A percentile compares a stretch with the other conserved stretches of the same genome.
phyloP scores from a whole-genome alignment of 2,888 invertebrate genomes.

The Cephalotes varians region DNA sequence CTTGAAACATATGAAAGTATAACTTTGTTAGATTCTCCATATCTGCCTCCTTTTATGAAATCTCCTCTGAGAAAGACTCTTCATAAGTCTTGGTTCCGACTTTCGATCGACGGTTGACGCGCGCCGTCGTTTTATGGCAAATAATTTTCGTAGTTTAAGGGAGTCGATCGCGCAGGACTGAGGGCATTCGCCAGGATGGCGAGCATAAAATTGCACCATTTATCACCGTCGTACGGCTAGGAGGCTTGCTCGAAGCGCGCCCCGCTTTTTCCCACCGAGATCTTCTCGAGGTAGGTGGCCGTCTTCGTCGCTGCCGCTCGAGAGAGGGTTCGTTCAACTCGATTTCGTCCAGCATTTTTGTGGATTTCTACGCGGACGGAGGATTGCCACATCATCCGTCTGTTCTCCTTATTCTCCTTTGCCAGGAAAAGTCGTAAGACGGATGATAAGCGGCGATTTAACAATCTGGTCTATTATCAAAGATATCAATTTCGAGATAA shows the following conservation, averaged over 20 bases:
- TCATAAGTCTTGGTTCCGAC: background rate
- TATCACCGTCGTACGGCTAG: slow-evolving; percentile 65
- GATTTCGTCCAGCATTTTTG: slow-evolving; percentile 66
- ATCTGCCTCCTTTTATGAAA: background rate
- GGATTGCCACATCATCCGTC: slow-evolving; percentile 66
- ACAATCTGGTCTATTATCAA: slow-evolving; percentile 6
- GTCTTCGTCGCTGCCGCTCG: background rate
- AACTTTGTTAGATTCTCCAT: background rate
- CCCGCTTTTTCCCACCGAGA: slow-evolving; percentile 64
- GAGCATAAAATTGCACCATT: slow-evolving; percentile 69
- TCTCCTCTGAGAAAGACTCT: background rate
- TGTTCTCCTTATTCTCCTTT: slow-evolving; percentile 50
- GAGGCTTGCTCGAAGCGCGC: slow-evolving; percentile 37
- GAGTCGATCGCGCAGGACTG: slow-evolving; percentile 8
- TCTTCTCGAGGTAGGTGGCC: slow-evolving; percentile 64
- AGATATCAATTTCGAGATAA: slow-evolving; percentile 23
- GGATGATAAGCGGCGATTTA: background rate
- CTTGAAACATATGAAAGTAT: background rate
- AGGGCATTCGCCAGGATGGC: slow-evolving; percentile 39
- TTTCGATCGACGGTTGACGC: slow-evolving; percentile 43
- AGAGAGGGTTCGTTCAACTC: slow-evolving; percentile 69
- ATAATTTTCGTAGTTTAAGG: slow-evolving; percentile 64
- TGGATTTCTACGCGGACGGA: slow-evolving; percentile 43
- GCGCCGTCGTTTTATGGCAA: slow-evolving; percentile 57
- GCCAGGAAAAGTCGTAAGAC: slow-evolving; percentile 28